A percentile compares a stretch with the other conserved stretches of the same genome.
phyloP scores from a whole-genome alignment of 2,113 vertebrate species.

The Ciconia stormi region DNA sequence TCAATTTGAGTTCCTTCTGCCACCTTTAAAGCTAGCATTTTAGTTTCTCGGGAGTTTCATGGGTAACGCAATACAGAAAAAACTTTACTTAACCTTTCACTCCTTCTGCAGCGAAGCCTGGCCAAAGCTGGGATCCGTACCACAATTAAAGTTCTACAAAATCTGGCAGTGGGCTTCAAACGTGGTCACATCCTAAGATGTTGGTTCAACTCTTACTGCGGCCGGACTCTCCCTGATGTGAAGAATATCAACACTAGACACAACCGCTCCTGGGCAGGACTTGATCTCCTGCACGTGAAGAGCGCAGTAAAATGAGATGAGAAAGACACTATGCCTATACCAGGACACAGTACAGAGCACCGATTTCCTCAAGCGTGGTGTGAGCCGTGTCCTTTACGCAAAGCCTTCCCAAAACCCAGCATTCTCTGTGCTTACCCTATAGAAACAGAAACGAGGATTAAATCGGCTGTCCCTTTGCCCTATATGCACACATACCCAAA shows the following conservation, averaged over 20 bases:
- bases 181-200: too few species aligned
- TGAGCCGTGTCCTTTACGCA: accelerated
- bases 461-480: neutral
- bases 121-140: neutral
- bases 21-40: neutral
- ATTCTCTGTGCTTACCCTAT: neutral
- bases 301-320: neutral
- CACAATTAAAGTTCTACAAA: neutral
- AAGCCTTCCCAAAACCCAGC: neutral
- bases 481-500: neutral
- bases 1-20: neutral
- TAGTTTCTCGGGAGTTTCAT: neutral
- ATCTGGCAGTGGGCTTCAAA: neutral
- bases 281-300: neutral
- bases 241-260: neutral
- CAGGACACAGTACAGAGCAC: neutral
- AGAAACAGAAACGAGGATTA: neutral
- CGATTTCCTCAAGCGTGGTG: accelerated
- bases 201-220: neutral
- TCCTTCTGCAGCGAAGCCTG: neutral
- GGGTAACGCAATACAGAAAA: neutral
- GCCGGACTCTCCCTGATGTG: neutral
- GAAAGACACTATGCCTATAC: accelerated
- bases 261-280: neutral
- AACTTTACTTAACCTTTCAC: neutral